Base-by-base conservation (phyloP, 2,797 vertebrate species). In the Myiothlypis chrysogaster region DNA sequence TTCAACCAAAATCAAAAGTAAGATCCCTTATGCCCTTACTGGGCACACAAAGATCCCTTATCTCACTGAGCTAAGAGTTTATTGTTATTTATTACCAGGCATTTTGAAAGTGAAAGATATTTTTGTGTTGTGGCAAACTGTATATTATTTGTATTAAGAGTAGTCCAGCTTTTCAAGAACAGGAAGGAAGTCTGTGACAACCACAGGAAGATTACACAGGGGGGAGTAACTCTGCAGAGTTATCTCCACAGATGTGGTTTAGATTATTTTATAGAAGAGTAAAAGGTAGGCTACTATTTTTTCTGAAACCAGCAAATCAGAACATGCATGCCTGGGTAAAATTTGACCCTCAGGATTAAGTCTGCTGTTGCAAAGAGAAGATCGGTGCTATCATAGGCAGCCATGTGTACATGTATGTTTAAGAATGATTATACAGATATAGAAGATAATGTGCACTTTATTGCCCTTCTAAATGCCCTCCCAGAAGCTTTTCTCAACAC, bases 381-480 rank as follows among this genome's bases (percentile, higher is more conserved):
- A 60, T 66, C 1, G 0, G 30, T 64, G 37, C 34, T 90, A 72
- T 86, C 76, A 18, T 28, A 47, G 0, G 1, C 24, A 63, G 13
- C 19, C 41, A 63, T 15, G 83, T 70, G 77, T 69, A 96, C 78
- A 91, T 66, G 44, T 83, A 70, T 91, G 46, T 87, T 96, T 92
- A 92, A 94, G 72, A 89, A 85, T 71, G 76, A 90, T 96, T 92
- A 78, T 85, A 87, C 60, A 94, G 87, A 73, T 89, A 77, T 72
- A 66, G 90, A 95, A 97, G 96, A 96, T 95, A 53, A 89, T 68
- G 87, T 84, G 76, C 96, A 82, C 94, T 96, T 97, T 95, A 97
- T 96, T 96, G 87, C 87, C 94, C 81, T 96, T 95, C 90, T 96
- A 95, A 97, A 96, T 97, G 87, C 84, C 96, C 91, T 97, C 94